These are phyloP conservation scores for Yoshiicerus persimilis DNA, from an alignment of 1,140 invertebrate species.

Conservation along the genomic window DNA sequence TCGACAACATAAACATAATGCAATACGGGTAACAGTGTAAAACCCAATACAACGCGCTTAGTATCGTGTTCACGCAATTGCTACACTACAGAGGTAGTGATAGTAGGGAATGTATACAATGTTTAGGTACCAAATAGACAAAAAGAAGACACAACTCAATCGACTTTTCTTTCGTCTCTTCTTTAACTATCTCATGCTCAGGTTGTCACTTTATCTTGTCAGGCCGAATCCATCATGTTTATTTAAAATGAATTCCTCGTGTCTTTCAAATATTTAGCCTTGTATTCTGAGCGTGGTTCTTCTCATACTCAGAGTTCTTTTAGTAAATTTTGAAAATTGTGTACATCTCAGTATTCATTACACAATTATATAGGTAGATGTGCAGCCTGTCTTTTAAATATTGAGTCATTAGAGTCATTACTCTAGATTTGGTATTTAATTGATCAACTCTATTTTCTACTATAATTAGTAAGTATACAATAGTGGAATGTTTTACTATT, in stretches of 20 bases:
- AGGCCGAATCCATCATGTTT: constrained; percentile 17
- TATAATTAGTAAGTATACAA: too few relatives aligned
- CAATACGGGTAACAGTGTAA: not conserved
- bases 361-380: too few relatives aligned
- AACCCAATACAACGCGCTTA: not conserved
- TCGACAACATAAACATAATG: not conserved
- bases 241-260: not conserved
- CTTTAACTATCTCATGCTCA: not conserved
- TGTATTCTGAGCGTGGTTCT: not conserved
- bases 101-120: too few relatives aligned
- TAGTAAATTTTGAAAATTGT: too few relatives aligned
- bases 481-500: too few relatives aligned
- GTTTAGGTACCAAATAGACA: not conserved
- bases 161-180: not conserved
- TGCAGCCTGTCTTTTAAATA: too few relatives aligned
- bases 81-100: not conserved
- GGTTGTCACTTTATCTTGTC: constrained; percentile 19
- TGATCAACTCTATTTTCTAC: too few relatives aligned
- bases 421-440: too few relatives aligned
- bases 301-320: too few relatives aligned
- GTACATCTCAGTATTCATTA: too few relatives aligned
- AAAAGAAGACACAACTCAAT: not conserved
- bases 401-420: too few relatives aligned
- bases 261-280: not conserved
- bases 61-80: not conserved